Conservation (phyloP, 92 coral and sea anemone species). For the Chrysogorgia sp. region DNA sequence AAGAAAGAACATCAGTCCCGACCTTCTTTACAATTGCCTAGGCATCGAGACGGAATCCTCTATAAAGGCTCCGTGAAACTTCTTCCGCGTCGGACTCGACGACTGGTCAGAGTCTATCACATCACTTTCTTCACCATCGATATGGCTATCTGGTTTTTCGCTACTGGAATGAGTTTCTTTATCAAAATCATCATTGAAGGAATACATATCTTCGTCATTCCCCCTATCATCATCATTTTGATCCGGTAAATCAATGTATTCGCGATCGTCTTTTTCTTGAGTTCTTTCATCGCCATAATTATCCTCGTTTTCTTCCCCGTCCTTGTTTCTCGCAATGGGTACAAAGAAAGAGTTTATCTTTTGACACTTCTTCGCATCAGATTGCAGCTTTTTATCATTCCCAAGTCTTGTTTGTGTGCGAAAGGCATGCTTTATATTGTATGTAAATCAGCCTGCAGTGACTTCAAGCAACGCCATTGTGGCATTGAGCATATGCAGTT, state of each 20-base stretch:
- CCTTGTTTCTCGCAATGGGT: not conserved
- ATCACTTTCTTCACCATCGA: not conserved
- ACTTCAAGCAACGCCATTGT: too few species aligned
- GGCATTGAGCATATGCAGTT: too few species aligned
- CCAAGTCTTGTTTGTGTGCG: conserved; percentile 5
- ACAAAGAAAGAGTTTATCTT: conserved; percentile 26
- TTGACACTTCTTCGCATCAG: conserved; percentile 12
- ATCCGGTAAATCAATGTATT: too few species aligned
- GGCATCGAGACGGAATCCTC: conserved; percentile 23
- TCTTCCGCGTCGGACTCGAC: not conserved
- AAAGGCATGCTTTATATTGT: too few species aligned
- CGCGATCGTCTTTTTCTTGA: too few species aligned
- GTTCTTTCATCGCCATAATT: too few species aligned
- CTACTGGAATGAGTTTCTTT: conserved; percentile 2
- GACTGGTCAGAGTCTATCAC: not conserved
- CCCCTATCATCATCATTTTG: too few species aligned
- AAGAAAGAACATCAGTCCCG: conserved; percentile 20
- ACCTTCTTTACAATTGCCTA: conserved; percentile 13
- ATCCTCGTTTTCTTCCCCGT: too few species aligned
- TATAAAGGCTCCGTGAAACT: not conserved
- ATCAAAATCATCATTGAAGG: conserved; percentile 3
- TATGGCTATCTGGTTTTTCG: not conserved
- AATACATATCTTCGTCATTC: not conserved
- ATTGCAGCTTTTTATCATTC: conserved; percentile 13
- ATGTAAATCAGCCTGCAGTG: too few species aligned